Percentiles rank a stretch among this genome's conserved stretches.
Evolutionary conservation across 2,888 invertebrate genomes (phyloP).

Genomic region (Drosophila sordidula): DNA sequence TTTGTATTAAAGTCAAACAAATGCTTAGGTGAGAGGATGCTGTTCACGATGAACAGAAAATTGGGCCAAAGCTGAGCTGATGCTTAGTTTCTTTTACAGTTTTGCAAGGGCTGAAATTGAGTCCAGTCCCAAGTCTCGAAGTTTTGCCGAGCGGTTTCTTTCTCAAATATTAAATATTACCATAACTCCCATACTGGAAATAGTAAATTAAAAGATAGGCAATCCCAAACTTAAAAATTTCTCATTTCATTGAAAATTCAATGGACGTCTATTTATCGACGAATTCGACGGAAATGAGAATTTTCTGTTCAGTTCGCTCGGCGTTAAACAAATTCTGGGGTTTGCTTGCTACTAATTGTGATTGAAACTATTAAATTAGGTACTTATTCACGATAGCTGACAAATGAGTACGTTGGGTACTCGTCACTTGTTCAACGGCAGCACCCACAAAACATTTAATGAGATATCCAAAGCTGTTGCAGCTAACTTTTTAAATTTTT

Average conservation of each 20-base stretch:
- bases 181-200: no score
- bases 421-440: constrained; percentile 35
- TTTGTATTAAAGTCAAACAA: constrained; percentile 44
- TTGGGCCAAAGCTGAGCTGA: neutral
- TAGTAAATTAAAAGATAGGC: neutral
- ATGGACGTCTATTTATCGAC: no score
- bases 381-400: constrained; percentile 46
- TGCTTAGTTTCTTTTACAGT: neutral
- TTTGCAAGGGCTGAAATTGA: neutral
- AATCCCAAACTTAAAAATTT: neutral
- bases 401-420: constrained; percentile 33
- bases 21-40: constrained; percentile 14
- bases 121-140: no score
- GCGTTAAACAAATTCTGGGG: no score
- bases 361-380: constrained; percentile 7
- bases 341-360: neutral
- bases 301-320: no score
- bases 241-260: neutral
- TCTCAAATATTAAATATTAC: neutral
- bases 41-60: constrained; percentile 13
- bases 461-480: constrained; percentile 43
- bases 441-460: constrained; percentile 37
- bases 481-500: constrained; percentile 53
- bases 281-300: no score
- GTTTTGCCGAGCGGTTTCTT: no score